phyloP scores from a whole-genome alignment of 2,113 vertebrate genomes.

The Callithrix jacchus region DNA sequence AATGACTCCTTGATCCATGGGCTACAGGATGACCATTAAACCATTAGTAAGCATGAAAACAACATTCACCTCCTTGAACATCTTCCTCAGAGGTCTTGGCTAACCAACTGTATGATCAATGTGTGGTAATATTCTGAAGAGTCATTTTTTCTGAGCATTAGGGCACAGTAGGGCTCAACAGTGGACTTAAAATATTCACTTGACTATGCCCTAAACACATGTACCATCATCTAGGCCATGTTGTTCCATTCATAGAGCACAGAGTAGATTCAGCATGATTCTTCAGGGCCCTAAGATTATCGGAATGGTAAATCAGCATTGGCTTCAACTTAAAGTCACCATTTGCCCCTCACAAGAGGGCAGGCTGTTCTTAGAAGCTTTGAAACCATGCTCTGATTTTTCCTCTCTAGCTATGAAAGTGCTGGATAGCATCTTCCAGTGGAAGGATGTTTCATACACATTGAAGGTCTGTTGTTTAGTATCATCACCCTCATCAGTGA shows the following conservation, averaged over 20 bases:
- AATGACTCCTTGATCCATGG: neutral
- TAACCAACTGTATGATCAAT: neutral
- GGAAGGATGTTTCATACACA: neutral
- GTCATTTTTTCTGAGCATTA: neutral
- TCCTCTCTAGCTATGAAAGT: neutral
- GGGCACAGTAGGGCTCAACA: neutral
- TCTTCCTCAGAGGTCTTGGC: neutral
- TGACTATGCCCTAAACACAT: neutral
- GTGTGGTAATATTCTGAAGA: neutral
- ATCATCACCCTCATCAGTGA: neutral
- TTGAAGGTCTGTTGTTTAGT: neutral
- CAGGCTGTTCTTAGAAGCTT: neutral
- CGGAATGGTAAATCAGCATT: neutral
- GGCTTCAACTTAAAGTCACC: neutral
- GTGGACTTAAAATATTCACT: neutral
- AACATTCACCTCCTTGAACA: neutral
- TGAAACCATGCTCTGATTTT: neutral
- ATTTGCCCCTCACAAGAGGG: neutral
- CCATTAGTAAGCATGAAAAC: neutral
- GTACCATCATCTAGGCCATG: neutral
- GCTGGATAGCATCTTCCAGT: neutral
- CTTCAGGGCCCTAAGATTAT: neutral
- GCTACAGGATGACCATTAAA: neutral
- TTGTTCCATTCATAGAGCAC: neutral
- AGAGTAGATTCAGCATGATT: neutral